These are phyloP conservation scores for Campodea augens DNA, from an alignment of 1,140 invertebrate species.

Conservation along the genomic window DNA sequence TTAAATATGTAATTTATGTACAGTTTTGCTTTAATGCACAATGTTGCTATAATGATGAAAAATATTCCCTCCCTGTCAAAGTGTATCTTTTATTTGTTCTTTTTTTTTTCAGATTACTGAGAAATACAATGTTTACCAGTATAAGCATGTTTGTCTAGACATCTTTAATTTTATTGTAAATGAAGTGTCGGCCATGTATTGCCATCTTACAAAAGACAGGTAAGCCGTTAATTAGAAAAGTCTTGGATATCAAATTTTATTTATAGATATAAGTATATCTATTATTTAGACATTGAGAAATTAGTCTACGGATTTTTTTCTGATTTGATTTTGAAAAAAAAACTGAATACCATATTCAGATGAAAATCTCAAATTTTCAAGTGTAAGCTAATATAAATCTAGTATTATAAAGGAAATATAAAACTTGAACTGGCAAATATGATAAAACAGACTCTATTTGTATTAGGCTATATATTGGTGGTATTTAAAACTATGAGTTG, in stretches of 20 bases:
- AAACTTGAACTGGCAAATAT: too few relatives aligned
- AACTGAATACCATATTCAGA: not conserved
- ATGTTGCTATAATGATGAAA: not conserved
- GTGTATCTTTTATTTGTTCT: constrained; percentile 8
- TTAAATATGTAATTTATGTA: too few relatives aligned
- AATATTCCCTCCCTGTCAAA: too few relatives aligned
- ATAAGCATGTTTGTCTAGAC: constrained; percentile 43
- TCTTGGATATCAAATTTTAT: too few relatives aligned
- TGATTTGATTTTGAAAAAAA: not conserved
- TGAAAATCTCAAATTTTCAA: not conserved
- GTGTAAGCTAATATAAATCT: not conserved
- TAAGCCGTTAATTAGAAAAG: constrained; percentile 14
- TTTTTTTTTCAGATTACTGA: constrained; percentile 29
- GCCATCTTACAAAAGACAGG: constrained; percentile 61
- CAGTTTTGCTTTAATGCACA: not conserved
- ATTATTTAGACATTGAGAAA: not conserved
- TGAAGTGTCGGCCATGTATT: constrained; percentile 64
- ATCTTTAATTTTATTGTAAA: constrained; percentile 56
- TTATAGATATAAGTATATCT: too few relatives aligned
- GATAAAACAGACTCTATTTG: not conserved
- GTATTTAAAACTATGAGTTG: too few relatives aligned
- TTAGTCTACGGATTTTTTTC: not conserved
- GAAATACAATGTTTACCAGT: constrained; percentile 49
- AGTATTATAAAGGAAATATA: not conserved
- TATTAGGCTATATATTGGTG: not conserved